Base-by-base conservation (phyloP, 1,140 invertebrate genomes). In the Drosophila parabipectinata region DNA sequence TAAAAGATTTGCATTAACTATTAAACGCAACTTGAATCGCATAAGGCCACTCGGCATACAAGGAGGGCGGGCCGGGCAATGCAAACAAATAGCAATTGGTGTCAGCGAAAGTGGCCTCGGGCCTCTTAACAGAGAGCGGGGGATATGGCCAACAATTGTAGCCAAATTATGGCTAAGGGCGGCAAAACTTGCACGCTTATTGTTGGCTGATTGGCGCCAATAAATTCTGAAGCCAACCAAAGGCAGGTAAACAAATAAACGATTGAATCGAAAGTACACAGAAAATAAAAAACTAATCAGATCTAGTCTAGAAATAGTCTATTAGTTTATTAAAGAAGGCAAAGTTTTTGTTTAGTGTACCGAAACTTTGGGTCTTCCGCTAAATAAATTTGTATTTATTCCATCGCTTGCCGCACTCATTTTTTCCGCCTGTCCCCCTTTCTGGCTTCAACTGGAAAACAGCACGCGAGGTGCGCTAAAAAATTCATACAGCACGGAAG, bases 1-100 rank as follows among this genome's bases (percentile, higher is more conserved):
- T 84, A 84, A 84, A 84, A 85, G 81, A 81, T 84, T 84, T 84
- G 77, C 81, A 84, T 84, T 84, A 84, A 84, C 77, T 84, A 84
- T 85, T 84, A 85, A 84, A 85, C 80, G 81, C 72, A 84, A 85
- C 77, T 84, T 85, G 75, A 85, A 84, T 85, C 79, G 81, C 77
- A 80, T 85, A 85, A 84, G 72, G 72, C 62, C 59, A 55, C 66
- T 77, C 50, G 72, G 54, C 58, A 69, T 52, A 57, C 52, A 75
- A 76, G 48, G 39, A 52, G 48, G 37, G 41, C 8, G 41, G 26
- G 26, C 5, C 41, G 1, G 32, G 30, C 75, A 83, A 76, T 51
- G 67, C 72, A 80, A 79, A 84, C 72, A 77, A 83, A 84, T 79
- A 84, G 62, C 79, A 83, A 81, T 80, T 63, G 81, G 80, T 83